Evolutionary conservation across 2,888 invertebrate genomes (phyloP), one percentile per base, ranked within the genome.

Genomic region (Horisme vitalbata): DNA sequence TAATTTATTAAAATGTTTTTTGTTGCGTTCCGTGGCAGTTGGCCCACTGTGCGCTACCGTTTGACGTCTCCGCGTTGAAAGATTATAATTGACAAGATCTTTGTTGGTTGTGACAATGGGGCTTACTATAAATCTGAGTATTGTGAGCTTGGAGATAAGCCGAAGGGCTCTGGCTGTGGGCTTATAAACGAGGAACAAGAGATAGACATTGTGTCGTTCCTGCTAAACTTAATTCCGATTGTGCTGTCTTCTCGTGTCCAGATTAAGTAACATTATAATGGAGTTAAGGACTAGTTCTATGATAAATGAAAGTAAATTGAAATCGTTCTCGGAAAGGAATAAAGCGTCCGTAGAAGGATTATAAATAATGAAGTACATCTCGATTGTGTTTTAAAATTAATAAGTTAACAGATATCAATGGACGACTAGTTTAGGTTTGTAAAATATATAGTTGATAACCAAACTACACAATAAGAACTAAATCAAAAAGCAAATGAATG

Each of bases 41-140:
- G 75, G 74, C 58, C 65, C 71, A 72, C 73, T 64, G 71, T 70
- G 68, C 71, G 85, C 87, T 88, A 87, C 88, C 79, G 87, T 85
- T 83, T 84, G 85, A 84, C 79, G 79, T 72, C 65, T 72, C 64
- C 65, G 72, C 78, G 82, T 85, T 85, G 81, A 73, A 74, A 76
- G 84, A 87, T 88, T 87, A 87, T 86, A 88, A 88, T 86, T 88
- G 88, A 88, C 88, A 82, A 85, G 85, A 84, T 86, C 86, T 86
- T 87, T 89, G 88, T 88, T 82, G 76, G 63, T 56, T 61, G 66
- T 72, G 72, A 88, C 88, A 88, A 89, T 81, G 68, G 82, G 68
- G 71, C 72, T 75, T 76, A 73, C 72, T 74, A 73, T 80, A 81
- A 83, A 80, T 81, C 82, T 67, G 62, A 62, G 69, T 61, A 78